Conservation (phyloP, 2,888 invertebrate genomes). For the Pimpla rufipes region DNA sequence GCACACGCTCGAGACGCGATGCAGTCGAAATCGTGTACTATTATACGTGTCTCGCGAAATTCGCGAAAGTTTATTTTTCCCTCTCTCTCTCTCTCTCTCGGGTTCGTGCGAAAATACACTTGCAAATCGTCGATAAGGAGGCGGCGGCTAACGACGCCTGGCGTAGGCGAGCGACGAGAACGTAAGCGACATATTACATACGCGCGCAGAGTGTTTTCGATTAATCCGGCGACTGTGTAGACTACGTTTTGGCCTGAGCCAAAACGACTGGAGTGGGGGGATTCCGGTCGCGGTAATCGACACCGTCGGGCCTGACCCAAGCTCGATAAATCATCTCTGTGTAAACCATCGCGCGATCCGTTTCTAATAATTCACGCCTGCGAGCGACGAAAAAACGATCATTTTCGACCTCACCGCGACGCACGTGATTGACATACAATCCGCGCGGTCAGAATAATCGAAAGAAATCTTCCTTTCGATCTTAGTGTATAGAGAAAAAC, state of each 20-base stretch:
- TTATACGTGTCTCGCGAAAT: slow-evolving; percentile 46
- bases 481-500: too few relatives aligned
- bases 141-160: not conserved
- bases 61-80: slow-evolving; percentile 28
- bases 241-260: not conserved
- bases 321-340: slow-evolving; percentile 34
- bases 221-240: slow-evolving; percentile 11
- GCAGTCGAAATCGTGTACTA: slow-evolving; percentile 61
- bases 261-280: not conserved
- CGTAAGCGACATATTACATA: not conserved
- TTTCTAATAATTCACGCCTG: slow-evolving; percentile 6
- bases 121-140: slow-evolving; percentile 41
- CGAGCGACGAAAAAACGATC: not conserved
- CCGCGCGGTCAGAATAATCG: too few relatives aligned
- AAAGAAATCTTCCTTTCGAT: too few relatives aligned
- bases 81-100: not conserved
- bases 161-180: slow-evolving; percentile 8
- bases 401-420: too few relatives aligned
- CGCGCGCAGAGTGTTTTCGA: slow-evolving; percentile 1
- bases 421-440: too few relatives aligned
- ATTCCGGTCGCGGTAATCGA: slow-evolving; percentile 5
- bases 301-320: not conserved
- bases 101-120: slow-evolving; percentile 32
- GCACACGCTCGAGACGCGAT: slow-evolving; percentile 46
- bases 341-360: not conserved